Percentiles rank a stretch among this genome's conserved stretches.
Evolutionary conservation across 2,888 invertebrate species (phyloP).

Genomic region (Notocelia uddmanniana): DNA sequence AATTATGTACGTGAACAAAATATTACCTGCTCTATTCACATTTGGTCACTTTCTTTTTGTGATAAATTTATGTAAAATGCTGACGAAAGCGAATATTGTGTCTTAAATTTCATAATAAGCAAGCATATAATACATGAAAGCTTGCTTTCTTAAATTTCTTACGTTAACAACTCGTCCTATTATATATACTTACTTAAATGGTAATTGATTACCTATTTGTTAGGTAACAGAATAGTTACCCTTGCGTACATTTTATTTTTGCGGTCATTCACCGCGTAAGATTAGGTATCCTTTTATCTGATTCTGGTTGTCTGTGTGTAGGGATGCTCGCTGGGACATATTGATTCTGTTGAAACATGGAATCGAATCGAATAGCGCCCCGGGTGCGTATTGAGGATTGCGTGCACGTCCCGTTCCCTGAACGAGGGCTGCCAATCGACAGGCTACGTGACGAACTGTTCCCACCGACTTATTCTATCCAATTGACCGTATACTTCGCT

Average conservation of each 20-base stretch:
- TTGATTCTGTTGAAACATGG: constrained; percentile 57
- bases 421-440: constrained; percentile 64
- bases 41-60: constrained; percentile 50
- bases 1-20: constrained; percentile 47
- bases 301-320: constrained; percentile 32
- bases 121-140: constrained; percentile 24
- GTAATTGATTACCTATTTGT: not conserved
- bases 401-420: constrained; percentile 70
- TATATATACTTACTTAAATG: constrained; percentile 1
- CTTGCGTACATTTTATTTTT: not conserved
- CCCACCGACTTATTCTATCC: constrained; percentile 61
- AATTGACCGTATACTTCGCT: constrained; percentile 48
- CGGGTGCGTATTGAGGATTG: constrained; percentile 64
- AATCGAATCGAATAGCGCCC: constrained; percentile 52
- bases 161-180: constrained; percentile 7
- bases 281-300: constrained; percentile 39
- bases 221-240: constrained; percentile 7
- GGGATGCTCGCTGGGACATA: constrained; percentile 41
- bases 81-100: constrained; percentile 49
- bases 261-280: not conserved
- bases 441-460: constrained; percentile 71
- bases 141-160: constrained; percentile 39
- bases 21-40: constrained; percentile 34
- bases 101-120: constrained; percentile 37
- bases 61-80: constrained; percentile 50